These are phyloP conservation scores for Mycogona germanica DNA, from an alignment of 2,888 invertebrate genomes.

Conservation along the genomic window DNA sequence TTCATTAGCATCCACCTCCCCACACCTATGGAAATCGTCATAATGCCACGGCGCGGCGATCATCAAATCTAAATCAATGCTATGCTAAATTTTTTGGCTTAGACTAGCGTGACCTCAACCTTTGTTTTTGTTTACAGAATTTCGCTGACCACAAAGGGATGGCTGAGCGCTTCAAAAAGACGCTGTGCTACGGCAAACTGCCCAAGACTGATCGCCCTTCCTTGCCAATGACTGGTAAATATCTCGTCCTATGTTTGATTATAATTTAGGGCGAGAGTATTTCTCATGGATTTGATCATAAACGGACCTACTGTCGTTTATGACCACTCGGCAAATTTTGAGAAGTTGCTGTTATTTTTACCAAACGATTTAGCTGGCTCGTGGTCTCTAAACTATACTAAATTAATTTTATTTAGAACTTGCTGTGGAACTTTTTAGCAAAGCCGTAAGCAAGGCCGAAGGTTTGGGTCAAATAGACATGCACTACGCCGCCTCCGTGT, in stretches of 20 bases:
- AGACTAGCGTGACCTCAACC: no score
- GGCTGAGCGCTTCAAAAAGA: constrained; percentile 68
- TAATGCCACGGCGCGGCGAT: no score
- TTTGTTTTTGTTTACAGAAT: no score
- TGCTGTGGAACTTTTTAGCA: constrained; percentile 72
- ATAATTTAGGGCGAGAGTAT: background rate
- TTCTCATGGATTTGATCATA: background rate
- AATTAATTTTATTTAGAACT: constrained; percentile 45
- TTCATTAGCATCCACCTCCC: no score
- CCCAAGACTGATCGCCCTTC: constrained; percentile 58
- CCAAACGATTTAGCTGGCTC: constrained; percentile 20
- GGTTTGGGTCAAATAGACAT: constrained; percentile 32
- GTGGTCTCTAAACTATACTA: background rate
- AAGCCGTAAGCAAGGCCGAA: constrained; percentile 37
- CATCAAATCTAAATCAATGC: no score
- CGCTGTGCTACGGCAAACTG: constrained; percentile 68
- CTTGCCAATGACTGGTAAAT: constrained; percentile 61
- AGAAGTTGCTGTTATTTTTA: constrained; percentile 17
- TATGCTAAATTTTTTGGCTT: no score
- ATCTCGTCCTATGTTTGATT: background rate
- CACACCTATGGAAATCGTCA: no score
- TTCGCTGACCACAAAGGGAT: constrained; percentile 69
- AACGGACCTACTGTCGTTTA: background rate
- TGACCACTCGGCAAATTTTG: background rate
- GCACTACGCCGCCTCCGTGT: constrained; percentile 29